Evolutionary conservation across 1,140 invertebrate genomes (phyloP).

Genomic region (Solenopsis fugax): DNA sequence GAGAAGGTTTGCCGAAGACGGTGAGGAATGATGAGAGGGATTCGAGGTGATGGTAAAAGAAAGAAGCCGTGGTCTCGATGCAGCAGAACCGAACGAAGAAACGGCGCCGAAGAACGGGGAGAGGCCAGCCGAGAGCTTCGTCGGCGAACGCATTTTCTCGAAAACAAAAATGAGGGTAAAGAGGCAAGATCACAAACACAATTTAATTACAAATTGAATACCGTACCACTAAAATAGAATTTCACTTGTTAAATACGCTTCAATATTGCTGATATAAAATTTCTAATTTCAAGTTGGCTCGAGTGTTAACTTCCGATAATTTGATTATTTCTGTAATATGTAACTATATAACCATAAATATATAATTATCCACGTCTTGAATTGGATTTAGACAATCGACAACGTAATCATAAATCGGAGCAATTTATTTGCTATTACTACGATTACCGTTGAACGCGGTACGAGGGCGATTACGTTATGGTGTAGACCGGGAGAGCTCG

Average conservation of each 20-base stretch:
- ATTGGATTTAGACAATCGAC: not conserved
- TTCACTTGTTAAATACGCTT: not conserved
- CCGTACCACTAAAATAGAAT: not conserved
- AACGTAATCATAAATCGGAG: not conserved
- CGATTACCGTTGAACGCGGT: constrained; percentile 65
- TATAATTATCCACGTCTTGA: not conserved
- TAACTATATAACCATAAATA: not conserved
- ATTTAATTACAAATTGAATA: not conserved
- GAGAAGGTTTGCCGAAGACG: constrained; percentile 40
- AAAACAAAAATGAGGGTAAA: constrained; percentile 9
- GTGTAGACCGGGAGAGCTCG: constrained; percentile 23
- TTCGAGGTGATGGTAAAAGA: constrained; percentile 28
- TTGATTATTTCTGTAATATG: not conserved
- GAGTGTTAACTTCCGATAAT: not conserved
- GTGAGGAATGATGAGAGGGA: constrained; percentile 12
- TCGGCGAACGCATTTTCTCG: not conserved
- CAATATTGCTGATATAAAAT: not conserved
- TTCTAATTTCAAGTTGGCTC: not conserved
- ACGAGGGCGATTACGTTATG: constrained; percentile 49
- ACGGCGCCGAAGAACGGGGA: not conserved
- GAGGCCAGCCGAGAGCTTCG: constrained; percentile 18
- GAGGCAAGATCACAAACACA: not conserved
- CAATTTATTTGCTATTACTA: constrained; percentile 68
- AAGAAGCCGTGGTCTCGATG: constrained; percentile 26
- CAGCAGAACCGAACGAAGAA: constrained; percentile 38